Percentiles rank a stretch among this genome's conserved stretches.
Conservation (phyloP, 2,888 invertebrate species). For the Allolobophora icterica region DNA sequence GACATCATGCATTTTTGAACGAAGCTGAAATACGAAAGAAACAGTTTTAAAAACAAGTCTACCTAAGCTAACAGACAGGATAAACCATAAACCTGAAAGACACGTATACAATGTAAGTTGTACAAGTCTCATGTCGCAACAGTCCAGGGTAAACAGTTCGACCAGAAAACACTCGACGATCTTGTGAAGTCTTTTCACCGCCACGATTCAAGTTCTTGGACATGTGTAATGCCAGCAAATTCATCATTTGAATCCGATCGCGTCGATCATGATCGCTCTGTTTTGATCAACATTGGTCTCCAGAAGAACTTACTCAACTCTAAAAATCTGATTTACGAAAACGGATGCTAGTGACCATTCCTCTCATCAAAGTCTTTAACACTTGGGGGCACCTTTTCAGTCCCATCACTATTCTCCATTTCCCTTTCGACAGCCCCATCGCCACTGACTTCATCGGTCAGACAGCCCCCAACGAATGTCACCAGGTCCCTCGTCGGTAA, state of each 20-base stretch:
- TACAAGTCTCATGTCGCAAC: neutral
- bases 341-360: neutral
- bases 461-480: neutral
- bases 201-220: neutral
- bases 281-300: slow-evolving; percentile 11
- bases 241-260: neutral
- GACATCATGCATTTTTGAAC: neutral
- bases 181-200: neutral
- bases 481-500: neutral
- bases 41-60: neutral
- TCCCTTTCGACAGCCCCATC: neutral
- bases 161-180: neutral
- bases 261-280: neutral
- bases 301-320: neutral
- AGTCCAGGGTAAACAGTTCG: neutral
- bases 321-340: too few relatives aligned
- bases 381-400: neutral
- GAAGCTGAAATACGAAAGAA: neutral
- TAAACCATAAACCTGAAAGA: neutral
- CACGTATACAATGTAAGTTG: neutral
- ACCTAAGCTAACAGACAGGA: neutral
- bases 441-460: neutral
- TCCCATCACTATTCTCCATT: neutral
- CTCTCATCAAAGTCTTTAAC: neutral
- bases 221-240: neutral